Base-by-base conservation (phyloP, 1,140 invertebrate genomes). In the Cherax destructor region DNA sequence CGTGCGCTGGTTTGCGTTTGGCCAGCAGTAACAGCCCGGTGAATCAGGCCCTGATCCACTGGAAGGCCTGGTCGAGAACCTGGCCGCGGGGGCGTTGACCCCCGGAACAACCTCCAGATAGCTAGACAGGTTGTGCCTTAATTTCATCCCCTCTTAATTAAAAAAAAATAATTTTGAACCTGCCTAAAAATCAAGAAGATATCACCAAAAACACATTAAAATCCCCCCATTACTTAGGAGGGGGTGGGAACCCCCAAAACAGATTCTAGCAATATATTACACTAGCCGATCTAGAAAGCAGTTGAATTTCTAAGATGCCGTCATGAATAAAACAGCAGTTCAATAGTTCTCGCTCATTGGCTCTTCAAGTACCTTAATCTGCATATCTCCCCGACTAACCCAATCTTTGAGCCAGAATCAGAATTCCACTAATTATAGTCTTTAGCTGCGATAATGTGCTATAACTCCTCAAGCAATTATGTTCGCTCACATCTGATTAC, bases 321-420 rank as follows among this genome's bases (percentile, higher is more conserved):
- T 88, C 86, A 88, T 88, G 86, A 88, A 88, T 88, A 88, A 88
- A 81, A 80, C 81, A 69, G 56, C 86, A n/a, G 52, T 88, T 72
- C 77, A 72, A 80, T 65, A 88, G 86, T 88, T 88, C 86, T 88
- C 86, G 77, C 24, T 50, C 86, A 80, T 81, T 88, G 77, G 78
- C 41, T 59, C 79, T 77, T 69, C 49, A 81, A 79, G 77, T 65
- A 76, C 59, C 77, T 88, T 81, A 18, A 88, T 88, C 65, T 81
- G 78, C 86, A 87, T 81, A 81, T 88, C 86, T 69, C 61, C 18
- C 18, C 61, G 78, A 49, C 78, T 80, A 78, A 41, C 74, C 86
- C 79, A 88, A 88, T 88, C 86, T 81, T 81, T 81, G 86, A 80
- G 21, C 59, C 79, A 56, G 77, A 78, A 87, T 77, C 74, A 76